phyloP scores from a whole-genome alignment of 2,888 invertebrate genomes.

The Pyrrhia umbra region DNA sequence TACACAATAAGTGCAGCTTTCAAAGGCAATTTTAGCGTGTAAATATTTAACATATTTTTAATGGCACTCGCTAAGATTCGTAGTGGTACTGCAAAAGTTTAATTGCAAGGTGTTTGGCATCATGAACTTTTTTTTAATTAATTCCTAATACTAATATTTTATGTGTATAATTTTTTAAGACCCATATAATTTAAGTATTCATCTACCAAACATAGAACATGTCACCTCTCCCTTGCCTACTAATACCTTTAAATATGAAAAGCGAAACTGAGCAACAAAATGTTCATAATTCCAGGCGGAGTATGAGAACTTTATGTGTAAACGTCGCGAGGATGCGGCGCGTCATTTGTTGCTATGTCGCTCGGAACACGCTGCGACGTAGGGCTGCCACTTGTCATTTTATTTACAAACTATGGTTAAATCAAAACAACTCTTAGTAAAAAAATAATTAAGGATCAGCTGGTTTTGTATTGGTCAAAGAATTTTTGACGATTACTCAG shows the following conservation, averaged over 20 bases:
- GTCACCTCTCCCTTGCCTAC: conserved; percentile 8
- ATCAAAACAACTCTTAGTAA: no score
- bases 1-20: not conserved
- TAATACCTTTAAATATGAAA: conserved; percentile 10
- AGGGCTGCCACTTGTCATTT: conserved; percentile 44
- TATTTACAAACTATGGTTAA: conserved; percentile 6
- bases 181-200: no score
- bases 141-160: no score
- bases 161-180: no score
- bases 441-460: no score
- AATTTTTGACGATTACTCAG: no score
- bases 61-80: not conserved
- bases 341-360: conserved; percentile 61
- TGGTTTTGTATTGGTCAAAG: no score
- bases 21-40: not conserved
- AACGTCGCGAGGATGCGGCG: conserved; percentile 38
- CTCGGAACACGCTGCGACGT: conserved; percentile 35
- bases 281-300: conserved; percentile 43
- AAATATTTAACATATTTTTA: conserved; percentile 1
- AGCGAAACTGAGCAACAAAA: conserved; percentile 22
- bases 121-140: no score
- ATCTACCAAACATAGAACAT: not conserved
- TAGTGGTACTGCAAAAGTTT: not conserved
- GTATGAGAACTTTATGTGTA: conserved; percentile 43
- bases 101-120: no score